Conservation (phyloP, 2,113 vertebrate genomes). For the Heteronetta atricapilla region DNA sequence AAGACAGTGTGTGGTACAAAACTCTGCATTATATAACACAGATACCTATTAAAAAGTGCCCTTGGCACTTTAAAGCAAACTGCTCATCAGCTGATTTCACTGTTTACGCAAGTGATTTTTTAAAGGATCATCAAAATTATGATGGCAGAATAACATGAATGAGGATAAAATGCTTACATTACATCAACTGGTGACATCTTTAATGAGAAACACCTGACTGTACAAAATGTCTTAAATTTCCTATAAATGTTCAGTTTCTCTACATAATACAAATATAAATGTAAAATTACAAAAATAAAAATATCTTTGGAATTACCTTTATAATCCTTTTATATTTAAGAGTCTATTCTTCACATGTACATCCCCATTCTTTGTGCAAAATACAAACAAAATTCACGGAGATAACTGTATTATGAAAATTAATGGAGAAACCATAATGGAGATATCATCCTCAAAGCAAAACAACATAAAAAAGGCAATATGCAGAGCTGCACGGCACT, state of each 20-base stretch:
- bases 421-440: neutral
- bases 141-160: neutral
- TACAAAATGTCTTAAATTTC: neutral
- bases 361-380: neutral
- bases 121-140: constrained; percentile 1
- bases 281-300: neutral
- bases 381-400: neutral
- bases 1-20: neutral
- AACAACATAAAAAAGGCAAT: neutral
- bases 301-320: neutral
- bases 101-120: constrained; percentile 13
- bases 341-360: neutral
- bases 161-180: neutral
- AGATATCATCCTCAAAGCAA: neutral
- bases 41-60: neutral
- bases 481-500: neutral
- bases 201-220: neutral
- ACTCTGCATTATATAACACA: neutral
- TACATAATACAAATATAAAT: neutral
- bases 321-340: neutral
- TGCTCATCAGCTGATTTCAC: constrained; percentile 3
- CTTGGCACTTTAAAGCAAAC: neutral
- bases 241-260: neutral
- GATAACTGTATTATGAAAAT: neutral
- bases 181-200: neutral